These are phyloP conservation scores for Alexandromys fortis DNA, from an alignment of 2,113 vertebrate species.

Conservation along the genomic window DNA sequence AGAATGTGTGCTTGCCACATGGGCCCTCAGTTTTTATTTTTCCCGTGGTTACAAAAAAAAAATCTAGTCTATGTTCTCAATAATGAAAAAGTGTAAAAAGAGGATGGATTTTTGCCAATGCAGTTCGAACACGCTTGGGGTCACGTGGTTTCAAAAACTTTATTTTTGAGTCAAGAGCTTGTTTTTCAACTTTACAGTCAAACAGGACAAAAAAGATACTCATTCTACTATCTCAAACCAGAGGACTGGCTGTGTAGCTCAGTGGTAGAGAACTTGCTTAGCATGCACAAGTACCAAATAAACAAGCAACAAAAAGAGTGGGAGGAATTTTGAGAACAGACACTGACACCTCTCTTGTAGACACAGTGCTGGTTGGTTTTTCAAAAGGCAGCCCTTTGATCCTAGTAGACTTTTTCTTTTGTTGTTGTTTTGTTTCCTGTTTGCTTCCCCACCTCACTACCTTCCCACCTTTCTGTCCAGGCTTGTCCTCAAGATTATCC, in stretches of 20 bases:
- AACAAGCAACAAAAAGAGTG: neutral
- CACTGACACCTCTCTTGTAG: neutral
- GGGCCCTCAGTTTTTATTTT: neutral
- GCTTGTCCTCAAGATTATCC: neutral
- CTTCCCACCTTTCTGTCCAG: neutral
- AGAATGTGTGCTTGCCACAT: neutral
- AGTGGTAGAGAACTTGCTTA: neutral
- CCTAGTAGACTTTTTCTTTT: neutral
- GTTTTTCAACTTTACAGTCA: slow-evolving; percentile 31
- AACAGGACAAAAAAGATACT: neutral
- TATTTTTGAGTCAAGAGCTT: neutral
- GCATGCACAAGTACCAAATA: neutral
- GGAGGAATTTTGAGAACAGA: neutral
- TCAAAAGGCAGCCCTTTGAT: slow-evolving; percentile 34
- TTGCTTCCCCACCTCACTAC: neutral
- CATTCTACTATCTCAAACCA: neutral
- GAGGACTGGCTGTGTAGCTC: neutral
- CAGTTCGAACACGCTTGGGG: neutral
- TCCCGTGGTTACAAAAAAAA: neutral
- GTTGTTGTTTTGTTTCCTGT: neutral
- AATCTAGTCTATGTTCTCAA: neutral
- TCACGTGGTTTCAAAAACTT: slow-evolving; percentile 18
- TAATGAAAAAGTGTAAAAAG: slow-evolving; percentile 42
- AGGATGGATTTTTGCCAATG: slow-evolving; percentile 42
- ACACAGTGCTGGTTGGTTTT: neutral